Evolutionary conservation across 2,113 vertebrate species (phyloP), one percentile per base, ranked within the genome.

Genomic region (Albula glossodonta): DNA sequence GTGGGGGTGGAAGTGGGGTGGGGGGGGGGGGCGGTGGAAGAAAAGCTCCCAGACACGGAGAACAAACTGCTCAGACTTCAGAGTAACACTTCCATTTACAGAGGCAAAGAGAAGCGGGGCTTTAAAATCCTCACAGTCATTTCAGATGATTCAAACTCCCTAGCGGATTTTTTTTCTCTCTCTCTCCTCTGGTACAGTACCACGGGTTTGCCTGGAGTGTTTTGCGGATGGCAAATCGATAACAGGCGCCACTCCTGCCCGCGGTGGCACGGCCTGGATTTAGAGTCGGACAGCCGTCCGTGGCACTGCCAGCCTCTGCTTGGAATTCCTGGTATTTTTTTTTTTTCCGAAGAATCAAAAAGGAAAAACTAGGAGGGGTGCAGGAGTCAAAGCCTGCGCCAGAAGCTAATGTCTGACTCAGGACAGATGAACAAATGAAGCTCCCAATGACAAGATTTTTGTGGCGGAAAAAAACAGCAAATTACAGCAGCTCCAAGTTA

Each of bases 1-100:
- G 8, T 5, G 2, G 11, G 48, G 8, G 53, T 80, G 19, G 31
- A 50, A 74, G 2, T 31, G 5, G 8, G 17, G 25, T 8, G 22
- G 22, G n/a, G 56, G 80, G 51, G 17, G 1, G 53, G 80, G 25
- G 49, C 4, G 7, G 11, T 25, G 52, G 48, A 51, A 17, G 25
- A 31, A 52, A 31, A 87, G 82, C 51, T 81, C n/a, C 80, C 80
- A 88, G 51, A 52, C 9, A n/a, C 0, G 25, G 78, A 85, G 31
- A 51, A 51, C 83, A 77, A 0, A 22, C 19, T 9, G 17, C 22
- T n/a, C 19, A 1, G 3, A 25, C 66, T n/a, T n/a, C 66, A 13
- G 53, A 51, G 50, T 13, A 9, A 4, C 41, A 5, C 25, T 3
- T 25, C 25, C 10, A 48, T 9, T 1, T 5, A 41, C n/a, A 25